Evolutionary conservation across 2,888 invertebrate species (phyloP).

Genomic region (Rhagonycha lutea): DNA sequence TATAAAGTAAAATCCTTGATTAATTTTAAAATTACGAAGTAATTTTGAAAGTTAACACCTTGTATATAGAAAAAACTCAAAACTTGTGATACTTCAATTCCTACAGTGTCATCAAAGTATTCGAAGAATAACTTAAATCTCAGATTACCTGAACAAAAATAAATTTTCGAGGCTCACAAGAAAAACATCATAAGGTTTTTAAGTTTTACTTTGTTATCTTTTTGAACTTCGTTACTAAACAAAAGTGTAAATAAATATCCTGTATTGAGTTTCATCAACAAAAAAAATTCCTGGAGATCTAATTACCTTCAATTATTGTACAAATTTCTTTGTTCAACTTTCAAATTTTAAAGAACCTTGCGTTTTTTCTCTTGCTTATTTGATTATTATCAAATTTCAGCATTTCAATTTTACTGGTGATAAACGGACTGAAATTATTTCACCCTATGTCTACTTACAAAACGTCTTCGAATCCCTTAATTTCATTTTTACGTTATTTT

Average conservation of each 20-base stretch:
- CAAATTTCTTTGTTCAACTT: too few species aligned
- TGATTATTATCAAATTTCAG: not conserved
- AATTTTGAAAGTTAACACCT: too few species aligned
- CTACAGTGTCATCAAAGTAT: not conserved
- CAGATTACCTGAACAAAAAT: not conserved
- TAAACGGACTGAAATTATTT: too few species aligned
- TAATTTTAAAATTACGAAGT: too few species aligned
- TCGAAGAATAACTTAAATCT: not conserved
- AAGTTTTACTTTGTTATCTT: not conserved
- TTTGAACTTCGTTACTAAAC: not conserved
- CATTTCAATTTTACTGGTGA: not conserved
- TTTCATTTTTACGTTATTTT: not conserved
- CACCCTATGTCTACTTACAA: not conserved
- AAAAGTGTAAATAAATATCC: not conserved
- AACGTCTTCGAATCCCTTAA: not conserved
- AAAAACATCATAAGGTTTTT: not conserved
- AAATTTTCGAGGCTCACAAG: not conserved
- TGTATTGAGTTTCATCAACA: not conserved
- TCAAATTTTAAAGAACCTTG: too few species aligned
- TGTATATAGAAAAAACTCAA: too few species aligned
- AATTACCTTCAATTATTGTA: too few species aligned
- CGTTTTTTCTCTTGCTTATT: too few species aligned
- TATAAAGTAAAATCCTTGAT: too few species aligned
- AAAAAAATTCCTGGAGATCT: not conserved
- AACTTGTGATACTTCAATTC: not conserved